A percentile compares a stretch with the other conserved stretches of the same genome.
Evolutionary conservation across 2,113 vertebrate species (phyloP).

Genomic region (Myxocyprinus asiaticus): DNA sequence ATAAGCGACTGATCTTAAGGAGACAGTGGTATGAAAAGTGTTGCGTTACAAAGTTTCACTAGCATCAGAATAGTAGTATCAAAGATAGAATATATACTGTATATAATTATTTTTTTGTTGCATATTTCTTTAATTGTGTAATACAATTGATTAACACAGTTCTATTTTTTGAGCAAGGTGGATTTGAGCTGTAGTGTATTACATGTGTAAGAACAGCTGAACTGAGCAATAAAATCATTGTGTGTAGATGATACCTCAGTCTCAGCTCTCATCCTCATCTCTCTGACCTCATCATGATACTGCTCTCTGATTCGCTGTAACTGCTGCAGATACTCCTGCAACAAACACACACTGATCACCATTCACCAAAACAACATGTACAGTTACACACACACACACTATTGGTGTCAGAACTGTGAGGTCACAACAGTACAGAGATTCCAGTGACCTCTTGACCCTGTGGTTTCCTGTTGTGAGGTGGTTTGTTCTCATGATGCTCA

Average conservation of each 20-base stretch:
- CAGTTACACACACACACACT: slow-evolving; percentile 8
- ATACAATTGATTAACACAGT: too few species aligned
- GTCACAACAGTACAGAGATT: too few species aligned
- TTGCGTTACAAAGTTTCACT: too few species aligned
- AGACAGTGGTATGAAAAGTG: too few species aligned
- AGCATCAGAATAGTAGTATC: too few species aligned
- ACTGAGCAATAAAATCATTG: not conserved
- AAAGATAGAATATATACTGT: too few species aligned
- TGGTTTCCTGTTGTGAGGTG: slow-evolving; percentile 57
- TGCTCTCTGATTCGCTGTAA: slow-evolving; percentile 83
- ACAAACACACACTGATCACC: slow-evolving; percentile 43
- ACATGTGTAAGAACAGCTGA: too few species aligned
- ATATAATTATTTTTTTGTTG: too few species aligned
- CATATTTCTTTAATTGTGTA: too few species aligned
- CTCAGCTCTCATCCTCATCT: slow-evolving; percentile 75
- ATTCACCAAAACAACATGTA: not conserved
- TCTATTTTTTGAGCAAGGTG: too few species aligned
- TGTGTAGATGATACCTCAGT: slow-evolving; percentile 69
- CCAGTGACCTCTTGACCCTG: slow-evolving; percentile 71
- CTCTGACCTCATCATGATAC: slow-evolving; percentile 80
- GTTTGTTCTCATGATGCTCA: slow-evolving; percentile 25
- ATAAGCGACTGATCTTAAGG: too few species aligned
- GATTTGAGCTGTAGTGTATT: too few species aligned
- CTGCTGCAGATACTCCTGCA: slow-evolving; percentile 84
- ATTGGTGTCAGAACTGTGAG: not conserved